Evolutionary conservation across 2,888 invertebrate species (phyloP).

Genomic region (Harmothoe impar): DNA sequence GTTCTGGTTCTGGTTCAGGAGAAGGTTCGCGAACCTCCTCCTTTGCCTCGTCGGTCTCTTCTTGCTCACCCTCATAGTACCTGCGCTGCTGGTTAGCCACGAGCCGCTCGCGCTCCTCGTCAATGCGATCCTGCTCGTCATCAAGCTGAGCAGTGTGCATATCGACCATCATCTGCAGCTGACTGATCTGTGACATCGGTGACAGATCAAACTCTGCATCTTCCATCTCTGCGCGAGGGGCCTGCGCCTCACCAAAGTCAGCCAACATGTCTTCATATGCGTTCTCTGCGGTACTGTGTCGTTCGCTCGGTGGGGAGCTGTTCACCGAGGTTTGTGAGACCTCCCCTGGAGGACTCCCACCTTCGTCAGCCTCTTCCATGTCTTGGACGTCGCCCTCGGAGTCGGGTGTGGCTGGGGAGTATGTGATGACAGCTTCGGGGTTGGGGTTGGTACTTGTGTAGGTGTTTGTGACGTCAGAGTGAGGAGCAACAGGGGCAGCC

Average conservation of each 20-base stretch:
- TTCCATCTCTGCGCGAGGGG: conserved; percentile 58
- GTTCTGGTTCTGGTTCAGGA: background rate
- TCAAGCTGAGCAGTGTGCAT: conserved; percentile 56
- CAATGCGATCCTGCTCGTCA: conserved; percentile 50
- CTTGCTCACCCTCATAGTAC: background rate
- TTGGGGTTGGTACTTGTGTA: background rate
- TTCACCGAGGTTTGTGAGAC: conserved; percentile 16
- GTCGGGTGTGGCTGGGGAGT: conserved; percentile 49
- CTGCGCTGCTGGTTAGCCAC: conserved; percentile 24
- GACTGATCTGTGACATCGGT: conserved; percentile 56
- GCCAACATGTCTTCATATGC: conserved; percentile 56
- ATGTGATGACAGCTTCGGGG: conserved; percentile 47
- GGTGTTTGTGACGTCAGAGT: conserved; percentile 57
- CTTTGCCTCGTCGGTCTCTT: background rate
- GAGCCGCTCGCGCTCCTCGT: conserved; percentile 36
- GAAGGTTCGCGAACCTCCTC: background rate
- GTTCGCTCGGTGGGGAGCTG: conserved; percentile 42
- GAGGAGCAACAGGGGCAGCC: conserved; percentile 55
- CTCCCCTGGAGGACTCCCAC: background rate
- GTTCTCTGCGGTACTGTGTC: conserved; percentile 33
- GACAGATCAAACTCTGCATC: conserved; percentile 56
- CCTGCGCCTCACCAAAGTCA: conserved; percentile 59
- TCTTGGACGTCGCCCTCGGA: background rate
- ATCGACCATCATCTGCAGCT: conserved; percentile 56
- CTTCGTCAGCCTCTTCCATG: background rate